Evolutionary conservation across 2,888 invertebrate species (phyloP), one percentile per base, ranked within the genome.

Genomic region (Platycnemis pennipes): DNA sequence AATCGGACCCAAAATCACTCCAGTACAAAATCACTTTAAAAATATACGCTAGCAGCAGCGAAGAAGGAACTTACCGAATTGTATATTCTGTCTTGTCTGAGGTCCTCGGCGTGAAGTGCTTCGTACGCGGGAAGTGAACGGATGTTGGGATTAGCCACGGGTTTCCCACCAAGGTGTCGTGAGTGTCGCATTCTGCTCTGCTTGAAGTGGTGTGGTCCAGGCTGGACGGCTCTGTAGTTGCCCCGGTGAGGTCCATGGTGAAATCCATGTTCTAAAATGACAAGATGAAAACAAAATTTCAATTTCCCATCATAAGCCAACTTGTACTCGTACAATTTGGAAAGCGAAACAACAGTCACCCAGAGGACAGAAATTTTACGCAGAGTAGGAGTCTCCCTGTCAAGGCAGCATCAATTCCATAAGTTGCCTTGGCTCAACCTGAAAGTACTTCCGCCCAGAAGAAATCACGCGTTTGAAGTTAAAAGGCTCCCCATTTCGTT

Each of bases 181-280:
- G 96, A 96, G 95, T 96, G 96, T 95, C 96, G 96, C 95, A 96
- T 95, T 95, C 96, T 96, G 86, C 96, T 96, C 94, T 96, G 96
- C 94, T 95, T 95, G 53, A 95, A 95, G 87, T 86, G 91, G 11
- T 88, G 69, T 37, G 37, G 13, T 77, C 77, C 77, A 11, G 77
- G 37, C 77, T 77, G 77, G 77, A 77, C 77, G 77, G 77, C 37
- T 77, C 37, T 31, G 77, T 77, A 77, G n/a, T 77, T 77, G 44
- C 44, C 91, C 49, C 91, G 63, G 8, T 56, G 56, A 44, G 37
- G 63, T 63, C 91, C 63, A 45, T 91, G 91, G 63, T 91, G 56
- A 26, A 63, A 63, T 45, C n/a, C 91, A n/a, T 91, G 91, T 3
- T 91, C 91, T 91, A 63, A n/a, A 91, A 91, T 22, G n/a, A 56